These are phyloP conservation scores for Acanthosepion lycidas DNA, from an alignment of 2,888 invertebrate species.

Conservation along the genomic window DNA sequence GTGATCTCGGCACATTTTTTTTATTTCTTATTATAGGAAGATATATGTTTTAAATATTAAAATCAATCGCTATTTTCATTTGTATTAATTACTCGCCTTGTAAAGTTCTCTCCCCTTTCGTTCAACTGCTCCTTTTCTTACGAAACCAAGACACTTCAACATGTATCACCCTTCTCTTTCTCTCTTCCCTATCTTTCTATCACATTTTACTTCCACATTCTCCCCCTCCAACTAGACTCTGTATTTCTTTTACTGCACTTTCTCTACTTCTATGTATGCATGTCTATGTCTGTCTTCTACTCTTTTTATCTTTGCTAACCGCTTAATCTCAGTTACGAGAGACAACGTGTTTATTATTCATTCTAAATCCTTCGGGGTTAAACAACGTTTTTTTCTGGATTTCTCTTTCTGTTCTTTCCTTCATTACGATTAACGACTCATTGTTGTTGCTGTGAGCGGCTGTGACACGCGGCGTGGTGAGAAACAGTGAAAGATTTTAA, in stretches of 20 bases:
- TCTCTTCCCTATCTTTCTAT: neutral
- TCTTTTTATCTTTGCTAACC: neutral
- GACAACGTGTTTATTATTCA: neutral
- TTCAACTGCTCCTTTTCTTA: too few relatives aligned
- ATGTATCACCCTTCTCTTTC: neutral
- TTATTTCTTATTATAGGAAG: too few relatives aligned
- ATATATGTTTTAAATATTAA: too few relatives aligned
- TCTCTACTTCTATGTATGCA: rapidly evolving
- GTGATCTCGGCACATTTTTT: too few relatives aligned
- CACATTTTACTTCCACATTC: neutral
- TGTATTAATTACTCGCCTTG: too few relatives aligned
- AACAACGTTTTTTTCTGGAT: neutral
- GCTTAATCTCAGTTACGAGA: neutral
- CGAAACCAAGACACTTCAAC: too few relatives aligned
- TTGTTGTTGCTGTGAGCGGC: neutral
- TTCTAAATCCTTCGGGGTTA: constrained; percentile 4
- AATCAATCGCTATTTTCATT: too few relatives aligned
- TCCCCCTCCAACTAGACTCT: neutral
- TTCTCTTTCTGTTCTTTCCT: neutral
- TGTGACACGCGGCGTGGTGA: neutral
- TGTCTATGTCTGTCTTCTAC: neutral
- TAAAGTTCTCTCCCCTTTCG: too few relatives aligned
- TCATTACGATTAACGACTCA: neutral
- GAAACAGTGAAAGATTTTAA: constrained; percentile 33
- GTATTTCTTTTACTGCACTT: neutral